Percentiles rank a stretch among this genome's conserved stretches.
These are phyloP conservation scores for Anneissia japonica DNA, from an alignment of 35 echinoderm and acorn worm species.

Conservation along the genomic window DNA sequence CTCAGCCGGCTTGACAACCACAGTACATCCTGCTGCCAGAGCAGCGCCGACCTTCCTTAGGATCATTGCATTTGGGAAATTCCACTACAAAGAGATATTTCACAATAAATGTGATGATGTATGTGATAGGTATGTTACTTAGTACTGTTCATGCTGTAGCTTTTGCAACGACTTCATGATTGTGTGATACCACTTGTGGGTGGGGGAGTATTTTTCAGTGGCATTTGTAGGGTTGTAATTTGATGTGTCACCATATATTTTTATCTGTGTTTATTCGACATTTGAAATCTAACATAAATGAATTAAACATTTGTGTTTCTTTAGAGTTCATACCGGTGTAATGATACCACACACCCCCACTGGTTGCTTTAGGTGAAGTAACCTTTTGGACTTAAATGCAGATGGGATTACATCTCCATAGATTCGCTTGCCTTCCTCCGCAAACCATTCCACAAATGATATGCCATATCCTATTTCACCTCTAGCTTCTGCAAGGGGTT, in stretches of 20 bases:
- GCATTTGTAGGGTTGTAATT: too few relatives aligned
- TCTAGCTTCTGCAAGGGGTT: slow-evolving; percentile 74
- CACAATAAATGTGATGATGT: not conserved
- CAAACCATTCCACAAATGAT: slow-evolving; percentile 81
- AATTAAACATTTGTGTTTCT: too few relatives aligned
- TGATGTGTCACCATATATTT: too few relatives aligned
- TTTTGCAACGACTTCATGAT: too few relatives aligned
- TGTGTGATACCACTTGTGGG: too few relatives aligned
- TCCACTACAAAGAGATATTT: slow-evolving; percentile 52
- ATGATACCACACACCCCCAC: slow-evolving; percentile 81
- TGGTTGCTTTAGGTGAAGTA: slow-evolving; percentile 62
- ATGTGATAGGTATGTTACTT: not conserved
- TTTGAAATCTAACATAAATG: too few relatives aligned
- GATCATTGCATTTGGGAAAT: slow-evolving; percentile 92
- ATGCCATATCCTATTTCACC: slow-evolving; percentile 54
- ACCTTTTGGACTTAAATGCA: slow-evolving; percentile 51
- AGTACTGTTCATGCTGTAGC: too few relatives aligned
- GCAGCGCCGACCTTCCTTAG: slow-evolving; percentile 73
- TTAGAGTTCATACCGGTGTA: slow-evolving; percentile 70
- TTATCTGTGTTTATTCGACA: too few relatives aligned
- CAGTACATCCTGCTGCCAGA: slow-evolving; percentile 81
- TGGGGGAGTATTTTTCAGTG: too few relatives aligned
- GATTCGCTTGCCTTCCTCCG: slow-evolving; percentile 55
- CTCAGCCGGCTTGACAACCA: slow-evolving; percentile 83
- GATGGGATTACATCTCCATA: slow-evolving; percentile 81